Evolutionary conservation across 2,113 vertebrate genomes (phyloP), one percentile per base, ranked within the genome.

Genomic region (Eulacestoma nigropectus): DNA sequence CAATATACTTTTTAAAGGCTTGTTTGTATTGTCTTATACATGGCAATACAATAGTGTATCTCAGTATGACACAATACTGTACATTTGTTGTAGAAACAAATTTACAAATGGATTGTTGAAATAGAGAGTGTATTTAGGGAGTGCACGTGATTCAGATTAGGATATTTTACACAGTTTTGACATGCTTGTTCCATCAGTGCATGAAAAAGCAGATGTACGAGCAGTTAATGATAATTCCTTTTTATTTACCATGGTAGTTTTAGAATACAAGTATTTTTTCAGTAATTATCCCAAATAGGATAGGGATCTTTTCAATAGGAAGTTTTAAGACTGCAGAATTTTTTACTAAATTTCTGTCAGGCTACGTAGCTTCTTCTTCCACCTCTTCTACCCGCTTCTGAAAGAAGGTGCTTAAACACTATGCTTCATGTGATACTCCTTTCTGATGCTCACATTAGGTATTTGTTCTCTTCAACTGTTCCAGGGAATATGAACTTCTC

Each of bases 361-460:
- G 13, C 39, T 82, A 1, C 0, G 0, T 46, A 52, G 19, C n/a
- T 68, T 23, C 25, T 10, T 64, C 10, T 84, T 81, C 19, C 3
- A 35, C 7, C 11, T 79, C 18, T 85, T 21, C 11, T 20, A 41
- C 2, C 3, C 11, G 3, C 3, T 23, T 47, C 47, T 68, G 25
- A 30, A 65, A 63, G 63, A 62, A n/a, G 10, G 11, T n/a, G 8
- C 9, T 89, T 65, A 42, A 73, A 52, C 37, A 8, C 22, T 73
- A 0, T 73, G 10, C 33, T 60, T 80, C 1, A 1, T 17, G 19
- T 77, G 23, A 69, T 56, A 12, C 1, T 52, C 25, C 9, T 84
- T 94, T 69, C 50, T 62, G 37, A 22, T 84, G 42, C 29, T 69
- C 4, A 12, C 9, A 4, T 69, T 69, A 56, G 16, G 13, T 52